phyloP scores from a whole-genome alignment of 2,888 invertebrate species.

The Ommatoiulus sabulosus region DNA sequence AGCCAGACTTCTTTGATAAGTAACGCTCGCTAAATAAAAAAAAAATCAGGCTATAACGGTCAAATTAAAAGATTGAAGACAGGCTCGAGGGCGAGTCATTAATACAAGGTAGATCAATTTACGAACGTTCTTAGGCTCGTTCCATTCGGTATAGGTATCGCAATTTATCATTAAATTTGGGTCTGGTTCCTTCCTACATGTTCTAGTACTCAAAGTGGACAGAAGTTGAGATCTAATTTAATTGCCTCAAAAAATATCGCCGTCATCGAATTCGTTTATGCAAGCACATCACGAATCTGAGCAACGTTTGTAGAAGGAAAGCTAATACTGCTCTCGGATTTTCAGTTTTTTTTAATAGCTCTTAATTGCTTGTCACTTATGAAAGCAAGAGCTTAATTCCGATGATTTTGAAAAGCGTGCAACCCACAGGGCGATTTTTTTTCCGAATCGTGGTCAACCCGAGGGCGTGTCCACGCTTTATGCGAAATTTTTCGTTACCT shows the following conservation, averaged over 20 bases:
- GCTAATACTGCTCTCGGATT: neutral
- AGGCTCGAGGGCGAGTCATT: no score
- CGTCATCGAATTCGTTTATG: neutral
- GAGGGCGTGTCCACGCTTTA: constrained; percentile 32
- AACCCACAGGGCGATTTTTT: constrained; percentile 36
- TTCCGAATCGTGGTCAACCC: neutral
- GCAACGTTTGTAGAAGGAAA: neutral
- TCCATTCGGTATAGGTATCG: no score
- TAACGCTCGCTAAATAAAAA: no score
- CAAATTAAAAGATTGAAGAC: no score
- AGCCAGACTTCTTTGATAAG: no score
- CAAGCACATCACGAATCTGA: neutral
- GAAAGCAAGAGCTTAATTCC: constrained; percentile 44
- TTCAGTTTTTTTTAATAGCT: constrained; percentile 44
- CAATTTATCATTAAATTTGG: neutral
- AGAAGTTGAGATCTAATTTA: constrained; percentile 10
- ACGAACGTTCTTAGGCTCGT: no score
- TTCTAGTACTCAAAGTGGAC: neutral
- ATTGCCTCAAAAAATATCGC: neutral
- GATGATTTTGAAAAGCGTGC: constrained; percentile 41
- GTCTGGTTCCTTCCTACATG: neutral
- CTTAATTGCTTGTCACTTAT: constrained; percentile 51
- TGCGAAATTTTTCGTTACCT: neutral
- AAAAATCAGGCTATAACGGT: no score
- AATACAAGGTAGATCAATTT: no score